phyloP scores from a whole-genome alignment of 2,888 invertebrate species.

The Cerastis leucographa region DNA sequence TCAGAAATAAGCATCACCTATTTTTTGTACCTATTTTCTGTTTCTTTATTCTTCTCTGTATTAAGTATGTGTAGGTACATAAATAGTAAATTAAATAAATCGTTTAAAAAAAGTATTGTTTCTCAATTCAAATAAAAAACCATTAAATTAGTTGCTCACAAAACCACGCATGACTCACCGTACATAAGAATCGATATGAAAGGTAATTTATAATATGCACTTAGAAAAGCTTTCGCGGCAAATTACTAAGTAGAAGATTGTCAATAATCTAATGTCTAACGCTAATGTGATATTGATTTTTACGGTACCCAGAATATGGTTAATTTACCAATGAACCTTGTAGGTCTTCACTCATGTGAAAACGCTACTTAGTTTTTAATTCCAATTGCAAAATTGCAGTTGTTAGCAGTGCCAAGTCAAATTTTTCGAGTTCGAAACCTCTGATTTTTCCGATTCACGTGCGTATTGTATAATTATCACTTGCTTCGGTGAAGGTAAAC shows the following conservation, averaged over 20 bases:
- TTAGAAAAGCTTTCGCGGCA: conserved; percentile 1
- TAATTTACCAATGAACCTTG: background rate
- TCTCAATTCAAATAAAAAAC: background rate
- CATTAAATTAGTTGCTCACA: background rate
- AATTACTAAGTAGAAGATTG: conserved; percentile 13
- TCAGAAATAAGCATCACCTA: too few relatives aligned
- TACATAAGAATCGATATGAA: conserved; percentile 3
- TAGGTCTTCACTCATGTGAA: background rate
- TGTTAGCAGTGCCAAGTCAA: too few relatives aligned
- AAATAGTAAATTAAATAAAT: too few relatives aligned
- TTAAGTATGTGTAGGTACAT: too few relatives aligned
- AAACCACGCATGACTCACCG: background rate
- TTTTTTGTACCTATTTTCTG: too few relatives aligned
- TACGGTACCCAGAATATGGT: background rate
- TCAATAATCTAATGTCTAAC: background rate
- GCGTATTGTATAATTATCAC: too few relatives aligned
- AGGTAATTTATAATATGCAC: background rate
- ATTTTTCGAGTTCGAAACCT: too few relatives aligned
- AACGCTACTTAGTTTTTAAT: background rate
- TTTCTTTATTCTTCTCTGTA: too few relatives aligned
- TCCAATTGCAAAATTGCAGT: background rate
- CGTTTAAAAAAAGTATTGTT: too few relatives aligned
- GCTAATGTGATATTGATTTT: conserved; percentile 11
- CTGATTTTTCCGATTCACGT: too few relatives aligned
- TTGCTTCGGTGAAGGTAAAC: too few relatives aligned